These are phyloP conservation scores for Oreochromis niloticus DNA, from an alignment of 2,113 vertebrate genomes.

Conservation along the genomic window DNA sequence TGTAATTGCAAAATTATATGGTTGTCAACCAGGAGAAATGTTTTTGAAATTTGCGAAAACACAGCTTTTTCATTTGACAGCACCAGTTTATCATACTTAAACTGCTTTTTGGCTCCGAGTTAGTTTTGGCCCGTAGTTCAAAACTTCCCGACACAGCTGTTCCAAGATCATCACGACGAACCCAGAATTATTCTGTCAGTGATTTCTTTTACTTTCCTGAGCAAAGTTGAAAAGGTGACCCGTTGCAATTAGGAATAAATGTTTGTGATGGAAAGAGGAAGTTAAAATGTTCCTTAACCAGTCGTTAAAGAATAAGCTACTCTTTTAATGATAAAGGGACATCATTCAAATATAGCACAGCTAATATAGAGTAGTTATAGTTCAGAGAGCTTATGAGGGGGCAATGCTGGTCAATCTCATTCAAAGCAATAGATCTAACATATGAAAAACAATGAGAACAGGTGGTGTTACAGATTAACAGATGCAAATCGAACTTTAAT, in stretches of 20 bases:
- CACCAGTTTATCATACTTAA: background rate
- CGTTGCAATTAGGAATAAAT: background rate
- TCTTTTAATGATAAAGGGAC: background rate
- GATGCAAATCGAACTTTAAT: background rate
- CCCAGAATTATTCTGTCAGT: background rate
- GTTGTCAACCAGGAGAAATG: background rate
- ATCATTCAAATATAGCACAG: background rate
- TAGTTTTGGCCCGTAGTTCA: background rate
- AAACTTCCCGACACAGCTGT: background rate
- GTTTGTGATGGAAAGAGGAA: background rate
- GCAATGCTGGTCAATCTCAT: background rate
- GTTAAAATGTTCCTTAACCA: background rate
- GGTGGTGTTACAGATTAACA: background rate
- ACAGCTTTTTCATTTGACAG: background rate
- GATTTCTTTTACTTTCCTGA: background rate
- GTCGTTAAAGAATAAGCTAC: background rate
- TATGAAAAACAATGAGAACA: background rate
- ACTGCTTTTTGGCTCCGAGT: background rate
- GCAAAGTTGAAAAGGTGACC: background rate
- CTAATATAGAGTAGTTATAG: background rate
- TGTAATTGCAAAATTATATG: background rate
- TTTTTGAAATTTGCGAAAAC: background rate
- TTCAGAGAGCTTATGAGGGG: background rate
- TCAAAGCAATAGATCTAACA: background rate
- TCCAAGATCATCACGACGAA: background rate